Evolutionary conservation across 2,888 invertebrate species (phyloP), one percentile per base, ranked within the genome.

Genomic region (Heliconius aoede): DNA sequence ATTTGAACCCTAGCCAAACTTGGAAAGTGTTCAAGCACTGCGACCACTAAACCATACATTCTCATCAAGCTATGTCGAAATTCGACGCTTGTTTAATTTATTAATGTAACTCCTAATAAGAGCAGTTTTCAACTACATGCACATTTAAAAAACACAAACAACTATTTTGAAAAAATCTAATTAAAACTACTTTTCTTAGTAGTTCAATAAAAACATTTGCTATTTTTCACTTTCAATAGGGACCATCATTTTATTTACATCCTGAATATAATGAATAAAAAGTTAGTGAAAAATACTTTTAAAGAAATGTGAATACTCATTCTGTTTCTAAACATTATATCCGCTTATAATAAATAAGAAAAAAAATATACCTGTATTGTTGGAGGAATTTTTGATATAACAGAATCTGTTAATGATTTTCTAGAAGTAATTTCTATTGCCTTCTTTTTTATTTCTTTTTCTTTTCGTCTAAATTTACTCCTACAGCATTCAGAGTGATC

Each of bases 401-500:
- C 80, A 60, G 81, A 83, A 77, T 85, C 83, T 65, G 86, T 75
- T 64, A 78, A 82, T 69, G 81, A 82, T 72, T 81, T 83, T 4
- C 76, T 74, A 62, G 72, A 21, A 18, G 36, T 28, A 55, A 51
- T 13, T 26, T 84, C 81, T 24, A 83, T 82, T 72, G 88, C 90
- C 80, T 86, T 88, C 79, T 85, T 88, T 69, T 86, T 85, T 8
- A 82, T 79, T 11, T 86, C 87, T 68, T 86, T 89, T 46, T 88
- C 88, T 77, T 81, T 87, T 80, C 86, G 87, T 80, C 83, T 88
- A 40, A 72, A 79, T 81, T 89, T 91, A 80, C 82, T 82, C 81
- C 87, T 92, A 82, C 94, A 95, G 82, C 95, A 95, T 76, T 90
- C 89, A 30, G 91, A 88, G 64, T 84, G 83, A 82, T 95, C 95